Evolutionary conservation across 2,797 vertebrate genomes (phyloP), one percentile per base, ranked within the genome.

Genomic region (Luscinia megarhynchos): DNA sequence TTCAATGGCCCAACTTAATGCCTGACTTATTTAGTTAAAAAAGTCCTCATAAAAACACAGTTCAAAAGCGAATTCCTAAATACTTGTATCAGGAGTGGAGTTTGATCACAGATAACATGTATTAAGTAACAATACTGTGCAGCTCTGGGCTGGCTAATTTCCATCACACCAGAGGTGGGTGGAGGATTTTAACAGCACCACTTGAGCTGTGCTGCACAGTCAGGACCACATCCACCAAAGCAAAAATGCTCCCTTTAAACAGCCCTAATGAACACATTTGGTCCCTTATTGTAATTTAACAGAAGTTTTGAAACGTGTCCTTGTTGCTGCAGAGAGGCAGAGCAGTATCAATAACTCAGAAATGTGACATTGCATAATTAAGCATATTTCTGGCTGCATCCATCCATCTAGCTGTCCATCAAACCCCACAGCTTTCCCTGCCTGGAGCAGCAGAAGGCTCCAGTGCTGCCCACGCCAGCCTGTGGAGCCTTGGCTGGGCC

Each of bases 131-230:
- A 63, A 87, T 9, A 61, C 9, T 32, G 78, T 77, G 80, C 82
- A 90, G 95, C 61, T 95, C 85, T 57, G 7, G 59, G 81, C 73
- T 93, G 95, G 87, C 66, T 77, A 15, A 75, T 97, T 98, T 97
- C 90, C 70, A 89, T 29, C 46, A 48, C 24, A 46, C 68, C 69
- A 83, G 93, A 79, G 94, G 48, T 85, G 87, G 94, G 67, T 83
- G 74, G 90, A 82, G 87, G 59, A 36, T 66, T 94, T 95, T 84
- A 95, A 90, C 29, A 64, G 80, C 38, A 75, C 68, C 58, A 23
- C 67, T 91, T 68, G 89, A 92, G 82, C 89, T 84, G 74, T 29
- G 55, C 64, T 90, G 92, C 70, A 46, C 53, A 78, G 41, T 88
- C 82, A 78, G 80, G 79, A 68, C 41, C 78, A 91, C 88, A 88